Base-by-base conservation (phyloP, 2,888 invertebrate genomes). In the Drepanosiphum platanoidis region DNA sequence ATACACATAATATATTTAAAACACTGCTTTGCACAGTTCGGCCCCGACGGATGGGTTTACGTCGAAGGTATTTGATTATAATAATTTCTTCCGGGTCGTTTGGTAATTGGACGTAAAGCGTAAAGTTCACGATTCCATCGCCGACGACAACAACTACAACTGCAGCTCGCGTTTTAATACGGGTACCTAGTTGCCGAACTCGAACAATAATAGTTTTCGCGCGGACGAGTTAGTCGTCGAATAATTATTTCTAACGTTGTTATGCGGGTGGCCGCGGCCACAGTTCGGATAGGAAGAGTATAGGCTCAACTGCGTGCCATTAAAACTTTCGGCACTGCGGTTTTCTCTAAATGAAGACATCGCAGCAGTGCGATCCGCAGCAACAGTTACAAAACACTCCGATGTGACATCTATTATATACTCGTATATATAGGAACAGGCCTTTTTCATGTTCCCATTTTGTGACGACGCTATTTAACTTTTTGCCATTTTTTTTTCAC, bases 71-170 rank as follows among this genome's bases (percentile, higher is more conserved):
- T 11, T 7, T 9, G 8, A 11, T 42, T 42, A 9, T 42, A 42
- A 42, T 11, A 42, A 42, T 42, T 42, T 42, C 42, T 11, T 42
- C 42, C 42, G 42, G 42, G 11, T 9, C 42, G 42, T 11, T 7
- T 72, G 27, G 27, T 34, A 75, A 75, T 75, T 75, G 75, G 75
- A 58, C 34, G 22, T 9, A 58, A 5, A 32, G 52, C 22, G 27
- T 30, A n/a, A 75, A 58, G 52, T 74, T 34, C 52, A 74, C 34
- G 52, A 32, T 34, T 75, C 30, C 27, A 39, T 39, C 36, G 58
- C n/a, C n/a, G 58, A n/a, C 42, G 42, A 11, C n/a, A n/a, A n/a
- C 8, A 58, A 15, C 34, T 22, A n/a, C 36, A 27, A 11, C 9
- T 3, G 30, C 39, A 22, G 34, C 61, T n/a, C n/a, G n/a, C n/a